A percentile compares a stretch with the other conserved stretches of the same genome.
Evolutionary conservation across 2,113 vertebrate genomes (phyloP).

Genomic region (Phainopepla nitens): DNA sequence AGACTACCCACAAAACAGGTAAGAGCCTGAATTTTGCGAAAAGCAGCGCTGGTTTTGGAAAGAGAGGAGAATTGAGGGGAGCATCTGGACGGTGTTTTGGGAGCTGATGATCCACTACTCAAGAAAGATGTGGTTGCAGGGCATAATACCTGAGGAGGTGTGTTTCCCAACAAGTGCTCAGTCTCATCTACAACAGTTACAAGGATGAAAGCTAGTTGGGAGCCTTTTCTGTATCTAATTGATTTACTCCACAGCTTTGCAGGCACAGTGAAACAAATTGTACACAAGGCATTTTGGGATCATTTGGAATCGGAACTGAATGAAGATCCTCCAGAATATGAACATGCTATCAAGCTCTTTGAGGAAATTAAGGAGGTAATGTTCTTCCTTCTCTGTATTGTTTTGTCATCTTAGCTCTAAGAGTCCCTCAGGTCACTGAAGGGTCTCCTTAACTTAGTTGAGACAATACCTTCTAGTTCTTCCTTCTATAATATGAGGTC

Average conservation of each 20-base stretch:
- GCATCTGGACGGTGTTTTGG: neutral
- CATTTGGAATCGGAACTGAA: conserved; percentile 84
- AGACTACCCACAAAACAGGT: conserved; percentile 80
- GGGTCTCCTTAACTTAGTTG: neutral
- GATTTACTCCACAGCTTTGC: conserved; percentile 71
- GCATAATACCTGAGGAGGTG: neutral
- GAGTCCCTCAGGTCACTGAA: neutral
- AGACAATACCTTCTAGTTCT: neutral
- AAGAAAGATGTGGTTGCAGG: neutral
- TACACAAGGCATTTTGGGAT: conserved; percentile 94
- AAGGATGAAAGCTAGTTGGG: neutral
- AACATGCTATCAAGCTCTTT: conserved; percentile 86
- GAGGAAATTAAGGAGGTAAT: conserved; percentile 91
- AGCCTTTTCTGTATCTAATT: neutral
- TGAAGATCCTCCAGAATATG: conserved; percentile 86
- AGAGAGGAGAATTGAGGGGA: neutral
- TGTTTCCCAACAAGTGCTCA: neutral
- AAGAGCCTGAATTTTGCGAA: neutral
- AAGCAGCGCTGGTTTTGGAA: neutral
- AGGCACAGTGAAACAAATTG: conserved; percentile 79
- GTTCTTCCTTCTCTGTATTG: neutral
- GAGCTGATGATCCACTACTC: neutral
- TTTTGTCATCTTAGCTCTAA: neutral
- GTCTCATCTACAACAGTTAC: neutral
- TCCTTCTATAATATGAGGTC: neutral